Evolutionary conservation across 2,113 vertebrate genomes (phyloP).

Genomic region (Ctenodactylus gundi): DNA sequence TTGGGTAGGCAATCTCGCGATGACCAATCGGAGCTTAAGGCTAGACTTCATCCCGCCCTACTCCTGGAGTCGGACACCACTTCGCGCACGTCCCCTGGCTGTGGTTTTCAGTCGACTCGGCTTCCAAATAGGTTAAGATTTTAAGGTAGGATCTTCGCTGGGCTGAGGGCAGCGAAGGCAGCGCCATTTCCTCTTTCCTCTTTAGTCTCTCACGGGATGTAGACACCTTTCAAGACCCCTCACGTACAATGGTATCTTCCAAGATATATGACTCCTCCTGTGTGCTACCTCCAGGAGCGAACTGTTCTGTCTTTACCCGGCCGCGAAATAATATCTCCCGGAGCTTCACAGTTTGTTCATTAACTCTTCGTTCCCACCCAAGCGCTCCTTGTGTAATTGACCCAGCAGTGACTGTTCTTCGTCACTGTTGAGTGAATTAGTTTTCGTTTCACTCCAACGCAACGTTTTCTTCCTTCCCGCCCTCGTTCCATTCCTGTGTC

Average conservation of each 20-base stretch:
- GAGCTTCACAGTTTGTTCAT: not conserved
- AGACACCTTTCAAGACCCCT: not conserved
- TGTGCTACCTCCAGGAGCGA: not conserved
- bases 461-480: not conserved
- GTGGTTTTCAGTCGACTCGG: no score
- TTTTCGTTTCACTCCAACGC: not conserved
- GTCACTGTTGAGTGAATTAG: not conserved
- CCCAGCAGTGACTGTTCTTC: not conserved
- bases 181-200: not conserved
- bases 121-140: not conserved
- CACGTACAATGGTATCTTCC: constrained; percentile 8
- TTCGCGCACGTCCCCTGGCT: not conserved
- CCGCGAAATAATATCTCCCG: not conserved
- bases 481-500: not conserved
- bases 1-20: not conserved
- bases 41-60: not conserved
- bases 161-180: not conserved
- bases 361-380: not conserved
- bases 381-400: not conserved
- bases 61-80: constrained; percentile 23
- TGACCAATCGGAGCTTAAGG: not conserved
- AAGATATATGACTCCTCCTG: not conserved
- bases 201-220: not conserved
- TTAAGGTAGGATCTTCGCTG: no score
- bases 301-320: not conserved